Conservation (phyloP, 2,888 invertebrate genomes). For the Rhagium mordax region DNA sequence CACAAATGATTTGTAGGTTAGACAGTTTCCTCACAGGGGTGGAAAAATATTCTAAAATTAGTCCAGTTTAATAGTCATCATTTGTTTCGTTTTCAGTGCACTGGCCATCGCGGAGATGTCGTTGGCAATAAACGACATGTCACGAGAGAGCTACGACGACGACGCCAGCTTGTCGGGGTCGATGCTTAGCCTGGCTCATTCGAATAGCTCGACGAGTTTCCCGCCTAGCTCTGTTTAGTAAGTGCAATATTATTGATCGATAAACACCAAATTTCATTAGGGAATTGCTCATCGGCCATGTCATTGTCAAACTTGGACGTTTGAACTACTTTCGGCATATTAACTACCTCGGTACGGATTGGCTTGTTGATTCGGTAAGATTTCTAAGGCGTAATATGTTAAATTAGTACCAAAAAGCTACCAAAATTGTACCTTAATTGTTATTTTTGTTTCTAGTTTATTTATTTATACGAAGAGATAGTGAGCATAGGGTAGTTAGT, state of each 20-base stretch:
- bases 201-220: slow-evolving; percentile 94
- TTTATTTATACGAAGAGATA: slow-evolving; percentile 32
- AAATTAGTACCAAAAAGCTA: slow-evolving; percentile 28
- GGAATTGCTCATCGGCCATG: neutral
- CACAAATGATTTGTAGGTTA: too few relatives aligned
- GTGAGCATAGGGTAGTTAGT: slow-evolving; percentile 24
- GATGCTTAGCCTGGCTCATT: slow-evolving; percentile 95
- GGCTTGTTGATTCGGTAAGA: neutral
- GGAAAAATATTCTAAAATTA: too few relatives aligned
- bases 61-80: slow-evolving; percentile 21
- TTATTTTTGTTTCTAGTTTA: slow-evolving; percentile 35
- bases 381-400: neutral
- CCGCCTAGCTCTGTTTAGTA: slow-evolving; percentile 74
- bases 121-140: slow-evolving; percentile 90
- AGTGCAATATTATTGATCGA: slow-evolving; percentile 45
- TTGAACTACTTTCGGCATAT: slow-evolving; percentile 8
- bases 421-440: slow-evolving; percentile 40
- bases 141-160: slow-evolving; percentile 91
- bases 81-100: slow-evolving; percentile 76
- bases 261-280: slow-evolving; percentile 42
- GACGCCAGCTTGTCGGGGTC: slow-evolving; percentile 95
- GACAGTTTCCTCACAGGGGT: too few relatives aligned
- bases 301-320: neutral
- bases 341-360: neutral
- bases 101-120: slow-evolving; percentile 94